A percentile compares a stretch with the other conserved stretches of the same genome.
These are phyloP conservation scores for Monarcha castaneiventris DNA, from an alignment of 2,113 vertebrate genomes.

Conservation along the genomic window DNA sequence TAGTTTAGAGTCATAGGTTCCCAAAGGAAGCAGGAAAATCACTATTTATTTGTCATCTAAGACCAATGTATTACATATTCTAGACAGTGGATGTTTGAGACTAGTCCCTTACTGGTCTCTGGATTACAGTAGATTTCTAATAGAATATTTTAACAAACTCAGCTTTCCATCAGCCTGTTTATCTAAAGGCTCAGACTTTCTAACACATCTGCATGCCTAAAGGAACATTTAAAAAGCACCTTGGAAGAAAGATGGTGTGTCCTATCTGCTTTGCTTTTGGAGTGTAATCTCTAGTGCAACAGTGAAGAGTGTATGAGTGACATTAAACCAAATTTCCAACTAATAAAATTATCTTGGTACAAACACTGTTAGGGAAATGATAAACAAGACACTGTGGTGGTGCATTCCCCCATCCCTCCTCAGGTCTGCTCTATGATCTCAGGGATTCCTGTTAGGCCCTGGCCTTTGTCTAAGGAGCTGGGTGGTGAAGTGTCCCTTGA, in stretches of 20 bases:
- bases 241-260: background rate
- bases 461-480: background rate
- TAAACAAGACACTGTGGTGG: background rate
- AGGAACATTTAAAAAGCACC: background rate
- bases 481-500: background rate
- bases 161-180: background rate
- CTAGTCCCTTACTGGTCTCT: background rate
- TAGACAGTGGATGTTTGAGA: background rate
- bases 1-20: background rate
- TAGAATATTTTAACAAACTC: background rate
- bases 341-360: background rate
- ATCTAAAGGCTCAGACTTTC: background rate
- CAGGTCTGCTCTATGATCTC: no score
- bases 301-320: background rate
- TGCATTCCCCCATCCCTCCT: background rate
- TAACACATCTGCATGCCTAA: background rate
- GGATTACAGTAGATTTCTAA: background rate
- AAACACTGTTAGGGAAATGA: background rate
- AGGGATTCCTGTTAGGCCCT: background rate
- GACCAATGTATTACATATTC: background rate
- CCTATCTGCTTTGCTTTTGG: background rate
- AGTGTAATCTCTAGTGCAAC: background rate
- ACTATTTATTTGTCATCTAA: background rate
- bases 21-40: slow-evolving; percentile 18
- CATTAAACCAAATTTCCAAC: background rate